A percentile compares a stretch with the other conserved stretches of the same genome.
These are phyloP conservation scores for Eremophila alpestris DNA, from an alignment of 2,797 vertebrate species.

Conservation along the genomic window DNA sequence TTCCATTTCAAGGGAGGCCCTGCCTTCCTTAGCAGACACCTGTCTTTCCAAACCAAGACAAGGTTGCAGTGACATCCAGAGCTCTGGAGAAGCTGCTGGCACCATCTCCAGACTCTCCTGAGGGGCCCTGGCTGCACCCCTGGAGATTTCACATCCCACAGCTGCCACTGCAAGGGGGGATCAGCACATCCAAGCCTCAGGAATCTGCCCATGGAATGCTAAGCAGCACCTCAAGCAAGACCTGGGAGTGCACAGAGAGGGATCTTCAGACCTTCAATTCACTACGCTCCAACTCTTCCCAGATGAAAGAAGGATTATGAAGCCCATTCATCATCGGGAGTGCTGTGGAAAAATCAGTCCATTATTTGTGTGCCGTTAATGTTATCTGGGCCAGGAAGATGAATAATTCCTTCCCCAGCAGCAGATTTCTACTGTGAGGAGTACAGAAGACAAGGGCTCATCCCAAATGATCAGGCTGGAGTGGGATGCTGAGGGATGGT, in stretches of 20 bases:
- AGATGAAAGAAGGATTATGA: conserved; percentile 48
- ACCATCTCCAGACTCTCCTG: neutral
- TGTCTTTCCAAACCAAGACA: neutral
- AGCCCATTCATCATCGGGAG: conserved; percentile 13
- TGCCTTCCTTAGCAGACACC: neutral
- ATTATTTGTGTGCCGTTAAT: conserved; percentile 44
- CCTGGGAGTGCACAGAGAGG: neutral
- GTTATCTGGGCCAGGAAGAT: conserved; percentile 49
- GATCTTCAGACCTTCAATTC: conserved; percentile 2
- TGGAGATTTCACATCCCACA: neutral
- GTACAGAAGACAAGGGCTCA: neutral
- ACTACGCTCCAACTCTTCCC: neutral
- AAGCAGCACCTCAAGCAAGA: neutral
- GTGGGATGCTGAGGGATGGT: neutral
- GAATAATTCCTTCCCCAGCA: conserved; percentile 47
- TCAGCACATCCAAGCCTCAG: neutral
- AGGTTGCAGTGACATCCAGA: neutral
- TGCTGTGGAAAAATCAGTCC: conserved; percentile 46
- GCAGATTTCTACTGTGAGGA: conserved; percentile 12
- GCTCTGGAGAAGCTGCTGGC: rapidly evolving
- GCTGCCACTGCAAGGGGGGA: neutral
- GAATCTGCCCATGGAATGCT: neutral
- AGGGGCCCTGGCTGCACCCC: neutral
- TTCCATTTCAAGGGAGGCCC: neutral
- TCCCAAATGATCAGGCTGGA: neutral